Conservation (phyloP, 2,113 vertebrate species). For the Grus americana region DNA sequence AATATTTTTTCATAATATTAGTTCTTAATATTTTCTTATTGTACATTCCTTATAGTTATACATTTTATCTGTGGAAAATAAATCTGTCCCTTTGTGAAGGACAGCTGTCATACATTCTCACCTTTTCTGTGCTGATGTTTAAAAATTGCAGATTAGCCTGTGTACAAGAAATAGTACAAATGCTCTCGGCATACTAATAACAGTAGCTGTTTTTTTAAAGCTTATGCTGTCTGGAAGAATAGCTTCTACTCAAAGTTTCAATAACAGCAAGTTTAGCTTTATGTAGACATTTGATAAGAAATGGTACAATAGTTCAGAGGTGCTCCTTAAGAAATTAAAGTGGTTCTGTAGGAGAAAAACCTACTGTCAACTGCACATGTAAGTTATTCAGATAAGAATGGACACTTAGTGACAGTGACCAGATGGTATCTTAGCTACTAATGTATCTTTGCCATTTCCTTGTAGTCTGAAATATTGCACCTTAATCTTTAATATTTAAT, state of each 20-base stretch:
- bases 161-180: not conserved
- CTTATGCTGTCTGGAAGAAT: not conserved
- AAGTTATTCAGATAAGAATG: not conserved
- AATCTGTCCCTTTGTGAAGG: not conserved
- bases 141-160: not conserved
- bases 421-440: not conserved
- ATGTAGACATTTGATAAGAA: not conserved
- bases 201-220: not conserved
- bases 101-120: not conserved
- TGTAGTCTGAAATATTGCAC: not conserved
- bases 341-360: not conserved
- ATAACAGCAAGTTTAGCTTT: not conserved
- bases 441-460: not conserved
- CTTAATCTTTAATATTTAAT: slow-evolving; percentile 49
- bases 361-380: not conserved
- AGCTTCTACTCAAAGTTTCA: not conserved
- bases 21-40: not conserved
- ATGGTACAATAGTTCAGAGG: not conserved
- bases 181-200: fast-evolving
- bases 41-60: not conserved
- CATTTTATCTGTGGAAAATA: not conserved
- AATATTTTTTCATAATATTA: not conserved
- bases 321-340: not conserved
- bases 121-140: not conserved
- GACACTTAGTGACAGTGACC: not conserved